Percentiles rank a stretch among this genome's conserved stretches.
Conservation (phyloP, 2,888 invertebrate species). For the Hirtodrosophila alboralis region DNA sequence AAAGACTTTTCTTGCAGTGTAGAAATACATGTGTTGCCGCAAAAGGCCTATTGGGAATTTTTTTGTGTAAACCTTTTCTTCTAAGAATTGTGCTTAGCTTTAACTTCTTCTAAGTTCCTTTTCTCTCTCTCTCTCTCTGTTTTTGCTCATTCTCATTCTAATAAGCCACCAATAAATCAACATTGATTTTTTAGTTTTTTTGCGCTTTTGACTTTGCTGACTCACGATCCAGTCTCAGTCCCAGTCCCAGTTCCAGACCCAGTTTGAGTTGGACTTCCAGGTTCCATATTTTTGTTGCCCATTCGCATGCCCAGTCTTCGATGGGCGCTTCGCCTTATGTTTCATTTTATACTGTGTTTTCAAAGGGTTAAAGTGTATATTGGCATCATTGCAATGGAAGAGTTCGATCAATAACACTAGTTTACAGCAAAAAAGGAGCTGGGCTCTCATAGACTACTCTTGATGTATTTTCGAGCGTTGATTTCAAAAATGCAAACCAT, state of each 20-base stretch:
- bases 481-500: too few species aligned
- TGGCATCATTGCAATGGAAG: too few species aligned
- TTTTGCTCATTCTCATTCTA: slow-evolving; percentile 62
- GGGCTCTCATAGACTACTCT: too few species aligned
- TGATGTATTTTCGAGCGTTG: too few species aligned
- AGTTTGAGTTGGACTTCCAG: slow-evolving; percentile 47
- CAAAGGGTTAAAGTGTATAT: too few species aligned
- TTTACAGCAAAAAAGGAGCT: too few species aligned
- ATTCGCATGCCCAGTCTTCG: slow-evolving; percentile 54
- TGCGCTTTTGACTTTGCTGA: slow-evolving; percentile 67
- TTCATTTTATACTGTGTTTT: too few species aligned
- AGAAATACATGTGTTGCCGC: slow-evolving; percentile 25
- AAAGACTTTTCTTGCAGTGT: slow-evolving; percentile 30
- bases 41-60: slow-evolving; percentile 30
- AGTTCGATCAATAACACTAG: too few species aligned
- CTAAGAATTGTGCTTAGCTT: slow-evolving; percentile 45
- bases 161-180: slow-evolving; percentile 76
- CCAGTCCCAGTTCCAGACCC: slow-evolving; percentile 16
- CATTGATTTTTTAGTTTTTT: slow-evolving; percentile 68
- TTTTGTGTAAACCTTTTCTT: slow-evolving; percentile 27
- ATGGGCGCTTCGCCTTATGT: slow-evolving; percentile 73
- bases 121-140: slow-evolving; percentile 24
- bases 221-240: slow-evolving; percentile 68
- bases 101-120: neutral
- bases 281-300: slow-evolving; percentile 49